Evolutionary conservation across 2,113 vertebrate species (phyloP).

Genomic region (Cyprinus carpio): DNA sequence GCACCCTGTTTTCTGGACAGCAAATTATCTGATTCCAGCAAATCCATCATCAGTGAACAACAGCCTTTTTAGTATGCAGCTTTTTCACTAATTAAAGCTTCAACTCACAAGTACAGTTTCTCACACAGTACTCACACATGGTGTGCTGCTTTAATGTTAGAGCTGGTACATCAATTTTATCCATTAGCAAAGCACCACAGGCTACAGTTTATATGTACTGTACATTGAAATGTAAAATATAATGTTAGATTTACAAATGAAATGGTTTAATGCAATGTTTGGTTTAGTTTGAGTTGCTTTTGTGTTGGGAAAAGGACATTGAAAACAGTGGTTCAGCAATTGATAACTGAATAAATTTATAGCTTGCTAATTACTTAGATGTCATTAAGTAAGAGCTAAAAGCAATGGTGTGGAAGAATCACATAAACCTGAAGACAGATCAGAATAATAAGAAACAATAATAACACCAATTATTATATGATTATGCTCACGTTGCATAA

Average conservation of each 20-base stretch:
- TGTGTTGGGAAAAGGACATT: neutral
- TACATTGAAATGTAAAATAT: neutral
- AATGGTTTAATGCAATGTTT: neutral
- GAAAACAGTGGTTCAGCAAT: neutral
- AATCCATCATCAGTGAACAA: neutral
- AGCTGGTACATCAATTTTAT: neutral
- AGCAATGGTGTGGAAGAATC: neutral
- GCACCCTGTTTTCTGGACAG: neutral
- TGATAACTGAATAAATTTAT: neutral
- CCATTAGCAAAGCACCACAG: neutral
- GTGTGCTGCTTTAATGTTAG: neutral
- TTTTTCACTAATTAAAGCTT: slow-evolving; percentile 5
- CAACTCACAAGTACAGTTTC: slow-evolving; percentile 11
- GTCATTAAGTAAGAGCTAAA: neutral
- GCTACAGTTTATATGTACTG: neutral
- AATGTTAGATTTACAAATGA: neutral
- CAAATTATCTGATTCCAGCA: neutral
- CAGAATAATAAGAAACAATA: too few species aligned
- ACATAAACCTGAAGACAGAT: neutral
- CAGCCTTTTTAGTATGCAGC: slow-evolving; percentile 7
- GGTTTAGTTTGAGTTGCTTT: neutral
- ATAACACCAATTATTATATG: too few species aligned
- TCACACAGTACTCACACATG: neutral
- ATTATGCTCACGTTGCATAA: neutral
- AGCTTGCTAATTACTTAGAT: neutral